These are phyloP conservation scores for Epinotia brunnichana DNA, from an alignment of 2,888 invertebrate genomes.

Conservation along the genomic window DNA sequence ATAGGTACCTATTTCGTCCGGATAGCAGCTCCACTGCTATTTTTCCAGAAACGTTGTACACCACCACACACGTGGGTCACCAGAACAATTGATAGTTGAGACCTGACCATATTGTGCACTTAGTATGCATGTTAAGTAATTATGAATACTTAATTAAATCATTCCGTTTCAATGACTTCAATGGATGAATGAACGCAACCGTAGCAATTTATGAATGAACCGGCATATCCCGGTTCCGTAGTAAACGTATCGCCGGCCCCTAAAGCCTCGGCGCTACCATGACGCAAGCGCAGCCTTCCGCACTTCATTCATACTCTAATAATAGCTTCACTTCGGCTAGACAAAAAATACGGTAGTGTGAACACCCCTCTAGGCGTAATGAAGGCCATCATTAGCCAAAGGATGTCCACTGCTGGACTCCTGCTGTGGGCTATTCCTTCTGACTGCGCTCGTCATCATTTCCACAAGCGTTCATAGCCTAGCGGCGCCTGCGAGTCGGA, in stretches of 20 bases:
- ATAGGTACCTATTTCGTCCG: too few species aligned
- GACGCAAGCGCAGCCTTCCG: conserved; percentile 47
- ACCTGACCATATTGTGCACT: neutral
- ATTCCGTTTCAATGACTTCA: neutral
- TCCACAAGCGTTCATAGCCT: too few species aligned
- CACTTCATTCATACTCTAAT: conserved; percentile 62
- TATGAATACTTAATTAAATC: neutral
- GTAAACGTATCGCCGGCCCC: conserved; percentile 15
- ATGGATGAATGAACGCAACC: neutral
- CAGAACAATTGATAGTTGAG: neutral
- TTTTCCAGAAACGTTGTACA: too few species aligned
- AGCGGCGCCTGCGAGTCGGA: too few species aligned
- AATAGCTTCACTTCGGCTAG: conserved; percentile 48
- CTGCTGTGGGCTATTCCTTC: too few species aligned
- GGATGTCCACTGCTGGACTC: too few species aligned
- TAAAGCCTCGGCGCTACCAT: conserved; percentile 48
- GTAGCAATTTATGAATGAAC: conserved; percentile 24
- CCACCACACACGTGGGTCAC: too few species aligned
- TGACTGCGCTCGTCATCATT: too few species aligned
- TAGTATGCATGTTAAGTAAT: neutral
- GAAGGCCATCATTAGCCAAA: neutral
- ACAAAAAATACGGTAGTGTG: conserved; percentile 1
- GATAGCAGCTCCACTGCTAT: too few species aligned
- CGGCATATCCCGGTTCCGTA: conserved; percentile 21
- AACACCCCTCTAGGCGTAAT: conserved; percentile 1